Evolutionary conservation across 37 sponge, comb jelly and placozoan genomes (phyloP).

Genomic region (Mnemiopsis leidyi): DNA sequence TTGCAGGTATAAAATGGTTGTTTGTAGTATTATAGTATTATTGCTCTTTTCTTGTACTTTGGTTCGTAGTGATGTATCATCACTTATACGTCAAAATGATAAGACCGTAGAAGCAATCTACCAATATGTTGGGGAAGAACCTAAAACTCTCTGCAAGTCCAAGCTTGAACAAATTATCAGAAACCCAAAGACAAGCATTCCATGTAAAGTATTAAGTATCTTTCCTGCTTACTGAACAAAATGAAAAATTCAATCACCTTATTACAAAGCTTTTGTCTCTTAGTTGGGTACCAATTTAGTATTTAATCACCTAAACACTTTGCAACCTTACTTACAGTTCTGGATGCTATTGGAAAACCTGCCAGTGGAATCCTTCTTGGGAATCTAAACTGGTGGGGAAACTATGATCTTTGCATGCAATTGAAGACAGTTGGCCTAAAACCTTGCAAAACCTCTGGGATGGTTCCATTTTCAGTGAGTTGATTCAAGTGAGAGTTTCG

Average conservation of each 20-base stretch:
- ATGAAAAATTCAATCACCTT: no score
- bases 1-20: no score
- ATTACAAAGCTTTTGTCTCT: no score
- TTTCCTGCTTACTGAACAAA: no score
- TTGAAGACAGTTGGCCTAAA: neutral
- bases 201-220: no score
- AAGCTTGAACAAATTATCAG: neutral
- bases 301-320: neutral
- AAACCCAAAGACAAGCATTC: neutral
- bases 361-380: neutral
- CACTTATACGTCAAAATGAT: no score
- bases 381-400: neutral
- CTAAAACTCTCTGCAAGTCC: neutral
- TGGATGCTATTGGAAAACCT: conserved; percentile 17
- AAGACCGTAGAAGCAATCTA: neutral
- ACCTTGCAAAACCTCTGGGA: neutral
- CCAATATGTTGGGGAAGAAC: neutral
- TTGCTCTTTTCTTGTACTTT: no score
- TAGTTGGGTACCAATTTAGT: no score
- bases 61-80: no score
- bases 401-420: conserved; percentile 12
- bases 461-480: neutral
- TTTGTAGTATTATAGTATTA: no score
- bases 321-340: neutral
- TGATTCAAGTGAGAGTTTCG: no score